phyloP scores from a whole-genome alignment of 2,797 vertebrate species.

The Mastacembelus armatus region DNA sequence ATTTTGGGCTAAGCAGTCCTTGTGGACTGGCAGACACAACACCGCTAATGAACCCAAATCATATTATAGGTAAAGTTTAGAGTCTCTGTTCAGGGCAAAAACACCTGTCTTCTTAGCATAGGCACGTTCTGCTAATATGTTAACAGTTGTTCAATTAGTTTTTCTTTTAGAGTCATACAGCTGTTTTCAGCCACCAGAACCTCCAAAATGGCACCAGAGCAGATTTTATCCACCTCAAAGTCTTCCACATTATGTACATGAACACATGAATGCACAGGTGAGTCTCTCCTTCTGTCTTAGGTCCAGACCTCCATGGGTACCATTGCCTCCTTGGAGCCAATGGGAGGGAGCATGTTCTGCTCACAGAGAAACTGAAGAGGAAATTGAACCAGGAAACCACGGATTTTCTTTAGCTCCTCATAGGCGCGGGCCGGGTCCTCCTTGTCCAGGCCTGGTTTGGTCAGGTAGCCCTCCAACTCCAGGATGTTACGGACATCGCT shows the following conservation, averaged over 20 bases:
- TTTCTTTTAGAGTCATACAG: background rate
- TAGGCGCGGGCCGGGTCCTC: constrained; percentile 88
- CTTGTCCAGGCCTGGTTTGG: constrained; percentile 84
- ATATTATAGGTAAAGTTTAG: too few species aligned
- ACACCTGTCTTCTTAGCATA: too few species aligned
- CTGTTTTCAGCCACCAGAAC: background rate
- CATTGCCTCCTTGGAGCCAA: constrained; percentile 95
- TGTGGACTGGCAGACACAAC: too few species aligned
- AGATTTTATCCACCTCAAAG: background rate
- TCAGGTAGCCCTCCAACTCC: constrained; percentile 89
- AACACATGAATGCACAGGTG: constrained; percentile 1
- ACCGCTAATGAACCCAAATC: too few species aligned
- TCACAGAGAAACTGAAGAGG: constrained; percentile 93
- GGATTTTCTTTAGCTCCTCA: constrained; percentile 94
- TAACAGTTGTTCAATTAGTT: too few species aligned
- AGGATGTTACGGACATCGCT: constrained; percentile 91
- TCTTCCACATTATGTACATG: background rate
- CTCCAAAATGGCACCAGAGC: constrained; percentile 20
- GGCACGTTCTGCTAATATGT: too few species aligned
- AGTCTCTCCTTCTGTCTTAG: constrained; percentile 65
- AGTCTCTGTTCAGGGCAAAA: background rate
- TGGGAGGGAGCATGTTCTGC: constrained; percentile 92
- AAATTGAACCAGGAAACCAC: constrained; percentile 96
- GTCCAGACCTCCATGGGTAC: constrained; percentile 98
- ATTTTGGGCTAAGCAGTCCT: background rate